Evolutionary conservation across 2,797 vertebrate genomes (phyloP).

Genomic region (Chloroceryle inda): DNA sequence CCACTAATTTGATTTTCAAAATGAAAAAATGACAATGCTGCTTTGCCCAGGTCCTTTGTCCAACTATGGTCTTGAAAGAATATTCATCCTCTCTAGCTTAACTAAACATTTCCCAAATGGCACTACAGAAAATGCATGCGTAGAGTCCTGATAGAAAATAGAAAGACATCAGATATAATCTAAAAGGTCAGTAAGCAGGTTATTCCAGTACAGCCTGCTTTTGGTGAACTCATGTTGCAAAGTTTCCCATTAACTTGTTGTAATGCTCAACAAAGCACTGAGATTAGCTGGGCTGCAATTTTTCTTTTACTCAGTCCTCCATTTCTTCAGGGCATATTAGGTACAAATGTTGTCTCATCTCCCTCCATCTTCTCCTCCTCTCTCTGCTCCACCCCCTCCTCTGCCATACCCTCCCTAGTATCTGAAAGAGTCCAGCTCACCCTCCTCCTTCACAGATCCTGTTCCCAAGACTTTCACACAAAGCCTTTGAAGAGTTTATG

Average conservation of each 20-base stretch:
- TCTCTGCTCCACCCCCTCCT: no score
- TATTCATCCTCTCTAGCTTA: not conserved
- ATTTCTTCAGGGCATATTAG: not conserved
- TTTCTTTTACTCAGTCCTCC: not conserved
- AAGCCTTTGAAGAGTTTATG: not conserved
- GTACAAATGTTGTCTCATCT: not conserved
- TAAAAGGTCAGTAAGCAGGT: not conserved
- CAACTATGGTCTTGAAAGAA: not conserved
- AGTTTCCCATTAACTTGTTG: not conserved
- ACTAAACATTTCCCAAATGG: constrained; percentile 20
- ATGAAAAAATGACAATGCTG: not conserved
- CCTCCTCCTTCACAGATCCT: not conserved
- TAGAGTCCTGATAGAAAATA: not conserved
- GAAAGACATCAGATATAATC: not conserved
- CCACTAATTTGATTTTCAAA: constrained; percentile 18
- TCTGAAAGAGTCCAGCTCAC: not conserved
- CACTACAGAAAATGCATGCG: not conserved
- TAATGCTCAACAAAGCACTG: not conserved
- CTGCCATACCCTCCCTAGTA: not conserved
- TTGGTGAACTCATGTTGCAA: not conserved
- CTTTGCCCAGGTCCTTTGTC: not conserved
- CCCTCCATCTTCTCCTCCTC: not conserved
- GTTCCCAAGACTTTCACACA: not conserved
- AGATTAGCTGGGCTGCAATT: not conserved
- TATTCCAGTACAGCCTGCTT: not conserved